Percentiles rank a stretch among this genome's conserved stretches.
Evolutionary conservation across 2,888 invertebrate species (phyloP).

Genomic region (Choreutis nemorana): DNA sequence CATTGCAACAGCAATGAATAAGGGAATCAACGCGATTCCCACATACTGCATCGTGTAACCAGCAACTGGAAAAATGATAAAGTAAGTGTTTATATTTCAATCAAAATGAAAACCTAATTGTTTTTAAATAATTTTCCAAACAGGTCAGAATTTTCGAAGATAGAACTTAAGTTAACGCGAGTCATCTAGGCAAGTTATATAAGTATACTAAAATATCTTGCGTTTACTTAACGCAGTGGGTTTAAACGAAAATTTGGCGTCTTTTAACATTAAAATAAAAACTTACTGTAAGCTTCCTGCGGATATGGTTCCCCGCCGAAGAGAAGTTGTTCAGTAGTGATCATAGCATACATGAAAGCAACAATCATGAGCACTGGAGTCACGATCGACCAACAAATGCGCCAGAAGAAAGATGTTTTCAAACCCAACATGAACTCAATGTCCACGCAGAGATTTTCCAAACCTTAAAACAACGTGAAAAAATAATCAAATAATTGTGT

Average conservation of each 20-base stretch:
- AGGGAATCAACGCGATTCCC: constrained; percentile 44
- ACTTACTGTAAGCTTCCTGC: constrained; percentile 53
- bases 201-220: no score
- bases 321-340: constrained; percentile 54
- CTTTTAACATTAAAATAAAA: no score
- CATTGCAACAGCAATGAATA: constrained; percentile 34
- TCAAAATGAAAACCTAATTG: no score
- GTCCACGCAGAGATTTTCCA: constrained; percentile 36
- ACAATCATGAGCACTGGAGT: constrained; percentile 70
- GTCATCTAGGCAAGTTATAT: no score
- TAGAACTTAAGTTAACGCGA: no score
- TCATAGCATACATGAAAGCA: constrained; percentile 70
- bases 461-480: constrained; percentile 8
- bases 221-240: no score
- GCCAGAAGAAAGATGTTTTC: constrained; percentile 71
- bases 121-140: no score
- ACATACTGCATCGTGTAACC: constrained; percentile 40
- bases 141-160: no score
- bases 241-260: no score
- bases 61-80: constrained; percentile 32
- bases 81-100: no score
- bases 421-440: constrained; percentile 75
- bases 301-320: constrained; percentile 65
- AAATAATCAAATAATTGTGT: neutral
- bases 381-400: constrained; percentile 72